Evolutionary conservation across 1,140 invertebrate species (phyloP).

Genomic region (Delia radicum): DNA sequence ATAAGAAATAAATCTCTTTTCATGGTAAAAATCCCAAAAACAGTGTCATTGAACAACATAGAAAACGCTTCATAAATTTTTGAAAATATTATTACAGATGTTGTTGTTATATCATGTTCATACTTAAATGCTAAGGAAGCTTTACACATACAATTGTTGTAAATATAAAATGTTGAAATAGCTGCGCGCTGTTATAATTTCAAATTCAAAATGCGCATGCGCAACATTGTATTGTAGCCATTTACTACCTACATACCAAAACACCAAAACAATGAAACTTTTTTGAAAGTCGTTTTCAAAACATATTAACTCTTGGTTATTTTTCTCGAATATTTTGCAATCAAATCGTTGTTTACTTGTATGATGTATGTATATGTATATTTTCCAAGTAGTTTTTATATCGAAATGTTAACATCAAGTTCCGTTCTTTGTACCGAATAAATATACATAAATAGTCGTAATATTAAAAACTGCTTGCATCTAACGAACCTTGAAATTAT

Average conservation of each 20-base stretch:
- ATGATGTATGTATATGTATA: background rate
- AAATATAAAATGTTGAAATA: background rate
- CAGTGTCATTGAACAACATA: slow-evolving; percentile 14
- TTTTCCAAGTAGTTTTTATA: background rate
- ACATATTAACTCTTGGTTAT: background rate
- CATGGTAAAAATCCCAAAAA: background rate
- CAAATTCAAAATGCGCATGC: slow-evolving; percentile 6
- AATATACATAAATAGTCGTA: background rate
- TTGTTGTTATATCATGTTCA: background rate
- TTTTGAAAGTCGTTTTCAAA: background rate
- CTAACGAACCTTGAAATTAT: slow-evolving; percentile 56
- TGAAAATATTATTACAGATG: background rate
- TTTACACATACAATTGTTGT: background rate
- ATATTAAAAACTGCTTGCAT: slow-evolving; percentile 35
- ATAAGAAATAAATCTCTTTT: background rate
- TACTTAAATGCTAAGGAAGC: background rate
- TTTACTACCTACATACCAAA: no score
- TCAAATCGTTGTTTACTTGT: background rate
- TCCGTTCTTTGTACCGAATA: slow-evolving; percentile 23
- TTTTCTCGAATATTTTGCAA: slow-evolving; percentile 7
- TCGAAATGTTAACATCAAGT: slow-evolving; percentile 11
- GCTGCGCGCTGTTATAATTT: background rate
- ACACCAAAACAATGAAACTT: background rate
- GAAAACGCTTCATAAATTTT: slow-evolving; percentile 20
- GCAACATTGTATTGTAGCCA: background rate